These are phyloP conservation scores for Phoebastria nigripes DNA, from an alignment of 2,797 vertebrate species.

Conservation along the genomic window DNA sequence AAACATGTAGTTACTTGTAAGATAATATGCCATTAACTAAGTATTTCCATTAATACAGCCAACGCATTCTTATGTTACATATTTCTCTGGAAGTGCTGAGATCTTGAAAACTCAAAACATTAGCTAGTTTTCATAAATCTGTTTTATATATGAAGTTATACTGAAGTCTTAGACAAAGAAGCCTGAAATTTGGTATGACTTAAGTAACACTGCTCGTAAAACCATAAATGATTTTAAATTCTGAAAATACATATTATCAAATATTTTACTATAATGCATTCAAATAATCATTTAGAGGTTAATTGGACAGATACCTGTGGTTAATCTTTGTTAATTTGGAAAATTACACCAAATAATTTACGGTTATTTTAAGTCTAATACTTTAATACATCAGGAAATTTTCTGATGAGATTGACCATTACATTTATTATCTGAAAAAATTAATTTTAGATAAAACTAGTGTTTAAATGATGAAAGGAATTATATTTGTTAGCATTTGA, in stretches of 20 bases:
- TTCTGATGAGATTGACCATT: not conserved
- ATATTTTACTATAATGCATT: not conserved
- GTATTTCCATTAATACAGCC: not conserved
- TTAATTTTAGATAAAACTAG: not conserved
- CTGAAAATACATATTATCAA: not conserved
- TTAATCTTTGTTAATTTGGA: conserved; percentile 5
- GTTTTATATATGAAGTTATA: not conserved
- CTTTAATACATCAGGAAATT: not conserved
- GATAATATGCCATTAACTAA: not conserved
- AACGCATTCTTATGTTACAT: not conserved
- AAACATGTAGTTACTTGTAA: not conserved
- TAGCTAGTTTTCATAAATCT: not conserved
- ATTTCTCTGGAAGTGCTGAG: not conserved
- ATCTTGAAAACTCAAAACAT: not conserved
- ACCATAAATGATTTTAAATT: not conserved
- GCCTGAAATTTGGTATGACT: not conserved
- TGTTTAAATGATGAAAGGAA: conserved; percentile 32
- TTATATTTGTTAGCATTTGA: conserved; percentile 22
- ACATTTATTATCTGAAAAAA: not conserved
- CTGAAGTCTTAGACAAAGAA: not conserved
- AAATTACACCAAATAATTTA: not conserved
- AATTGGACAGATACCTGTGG: not conserved
- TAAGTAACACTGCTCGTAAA: not conserved
- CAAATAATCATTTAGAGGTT: not conserved
- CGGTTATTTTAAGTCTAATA: not conserved